Evolutionary conservation across 2,888 invertebrate genomes (phyloP).

Genomic region (Lumbricus terrestris): DNA sequence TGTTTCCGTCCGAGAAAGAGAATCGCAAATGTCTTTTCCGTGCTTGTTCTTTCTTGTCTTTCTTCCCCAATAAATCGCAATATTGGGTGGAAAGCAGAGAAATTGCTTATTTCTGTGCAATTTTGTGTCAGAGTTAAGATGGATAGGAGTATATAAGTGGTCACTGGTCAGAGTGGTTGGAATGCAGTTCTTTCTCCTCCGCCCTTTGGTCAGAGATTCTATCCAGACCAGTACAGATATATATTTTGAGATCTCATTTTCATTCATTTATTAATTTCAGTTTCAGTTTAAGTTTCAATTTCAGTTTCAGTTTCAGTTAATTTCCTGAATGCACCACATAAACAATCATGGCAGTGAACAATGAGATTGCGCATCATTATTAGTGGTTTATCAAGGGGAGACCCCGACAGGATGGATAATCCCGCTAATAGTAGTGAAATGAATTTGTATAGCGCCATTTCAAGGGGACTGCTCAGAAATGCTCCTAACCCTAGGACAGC

Average conservation of each 20-base stretch:
- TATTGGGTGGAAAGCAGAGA: not conserved
- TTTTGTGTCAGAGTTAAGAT: not conserved
- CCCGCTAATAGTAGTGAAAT: too few species aligned
- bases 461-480: too few species aligned
- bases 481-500: too few species aligned
- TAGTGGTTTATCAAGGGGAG: too few species aligned
- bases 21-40: not conserved
- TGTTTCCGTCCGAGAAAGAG: not conserved
- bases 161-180: not conserved
- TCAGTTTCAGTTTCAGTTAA: too few species aligned
- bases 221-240: not conserved
- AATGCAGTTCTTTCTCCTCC: not conserved
- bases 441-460: too few species aligned
- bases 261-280: too few species aligned
- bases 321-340: too few species aligned
- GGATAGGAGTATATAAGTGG: not conserved
- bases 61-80: not conserved
- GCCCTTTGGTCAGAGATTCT: not conserved
- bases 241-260: not conserved
- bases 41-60: not conserved
- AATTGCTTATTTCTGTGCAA: not conserved
- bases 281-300: too few species aligned
- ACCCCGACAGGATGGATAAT: too few species aligned
- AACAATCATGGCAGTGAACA: too few species aligned
- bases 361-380: too few species aligned